phyloP scores from a whole-genome alignment of 2,113 vertebrate species.

The Rhipidura dahli region DNA sequence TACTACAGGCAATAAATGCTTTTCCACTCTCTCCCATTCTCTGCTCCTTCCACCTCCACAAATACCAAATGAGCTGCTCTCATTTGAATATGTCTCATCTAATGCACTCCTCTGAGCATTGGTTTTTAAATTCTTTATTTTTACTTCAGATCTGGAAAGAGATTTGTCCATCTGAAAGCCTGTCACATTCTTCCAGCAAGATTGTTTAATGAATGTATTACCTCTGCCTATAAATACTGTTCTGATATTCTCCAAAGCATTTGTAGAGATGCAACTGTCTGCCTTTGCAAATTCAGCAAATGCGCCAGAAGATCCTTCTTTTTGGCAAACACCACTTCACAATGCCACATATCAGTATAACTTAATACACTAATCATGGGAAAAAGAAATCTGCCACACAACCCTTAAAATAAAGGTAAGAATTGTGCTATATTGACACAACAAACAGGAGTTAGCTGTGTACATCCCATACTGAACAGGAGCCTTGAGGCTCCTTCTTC shows the following conservation, averaged over 20 bases:
- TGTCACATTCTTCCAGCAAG: not conserved
- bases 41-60: not conserved
- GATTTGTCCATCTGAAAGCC: not conserved
- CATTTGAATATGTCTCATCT: not conserved
- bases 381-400: not conserved
- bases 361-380: not conserved
- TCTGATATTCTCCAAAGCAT: not conserved
- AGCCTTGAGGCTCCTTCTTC: not conserved
- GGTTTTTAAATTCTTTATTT: not conserved
- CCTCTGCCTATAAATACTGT: not conserved
- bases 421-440: not conserved
- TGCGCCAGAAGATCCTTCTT: not conserved
- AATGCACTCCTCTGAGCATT: not conserved
- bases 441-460: not conserved
- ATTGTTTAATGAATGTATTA: not conserved
- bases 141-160: not conserved
- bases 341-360: not conserved
- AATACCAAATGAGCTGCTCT: not conserved
- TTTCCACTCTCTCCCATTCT: not conserved
- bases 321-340: not conserved
- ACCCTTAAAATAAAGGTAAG: not conserved
- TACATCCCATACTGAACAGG: not conserved
- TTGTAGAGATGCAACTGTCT: not conserved
- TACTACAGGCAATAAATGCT: not conserved
- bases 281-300: not conserved